These are phyloP conservation scores for Sardina pilchardus DNA, from an alignment of 2,113 vertebrate species.

Conservation along the genomic window DNA sequence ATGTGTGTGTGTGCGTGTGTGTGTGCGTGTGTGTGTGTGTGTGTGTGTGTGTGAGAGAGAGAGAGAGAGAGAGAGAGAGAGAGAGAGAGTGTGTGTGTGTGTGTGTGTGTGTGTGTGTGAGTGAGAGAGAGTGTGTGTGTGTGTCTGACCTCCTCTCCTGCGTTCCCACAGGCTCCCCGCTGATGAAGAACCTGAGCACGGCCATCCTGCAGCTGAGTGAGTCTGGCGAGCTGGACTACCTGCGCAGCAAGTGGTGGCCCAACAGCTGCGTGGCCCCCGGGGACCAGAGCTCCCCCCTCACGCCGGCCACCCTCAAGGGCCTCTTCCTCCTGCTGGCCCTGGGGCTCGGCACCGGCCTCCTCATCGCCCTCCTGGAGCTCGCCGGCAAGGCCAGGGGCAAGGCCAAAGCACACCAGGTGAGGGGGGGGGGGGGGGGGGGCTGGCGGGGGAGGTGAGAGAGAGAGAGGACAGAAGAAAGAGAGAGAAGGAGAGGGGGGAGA, in stretches of 20 bases:
- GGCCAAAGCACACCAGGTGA: slow-evolving; percentile 76
- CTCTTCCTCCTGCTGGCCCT: slow-evolving; percentile 80
- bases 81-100: too few species aligned
- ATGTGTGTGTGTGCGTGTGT: not conserved
- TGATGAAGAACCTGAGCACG: slow-evolving; percentile 75
- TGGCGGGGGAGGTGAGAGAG: not conserved
- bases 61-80: too few species aligned
- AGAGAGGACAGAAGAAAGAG: not conserved
- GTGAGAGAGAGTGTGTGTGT: not conserved
- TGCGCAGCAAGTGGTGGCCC: slow-evolving; percentile 85
- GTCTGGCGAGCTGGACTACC: slow-evolving; percentile 71
- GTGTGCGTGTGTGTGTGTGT: too few species aligned
- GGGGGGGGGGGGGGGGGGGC: not conserved
- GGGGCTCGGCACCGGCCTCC: slow-evolving; percentile 74
- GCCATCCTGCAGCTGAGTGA: slow-evolving; percentile 80
- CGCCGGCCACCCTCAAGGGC: slow-evolving; percentile 71
- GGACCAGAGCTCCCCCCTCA: slow-evolving; percentile 56
- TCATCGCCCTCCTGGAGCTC: slow-evolving; percentile 79
- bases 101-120: too few species aligned
- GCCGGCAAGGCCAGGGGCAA: slow-evolving; percentile 67
- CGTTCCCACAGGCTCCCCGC: not conserved
- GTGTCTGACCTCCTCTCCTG: not conserved
- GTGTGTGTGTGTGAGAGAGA: not conserved
- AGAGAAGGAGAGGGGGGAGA: not conserved
- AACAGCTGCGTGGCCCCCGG: slow-evolving; percentile 67